These are phyloP conservation scores for Tautogolabrus adspersus DNA, from an alignment of 2,113 vertebrate genomes.

Conservation along the genomic window DNA sequence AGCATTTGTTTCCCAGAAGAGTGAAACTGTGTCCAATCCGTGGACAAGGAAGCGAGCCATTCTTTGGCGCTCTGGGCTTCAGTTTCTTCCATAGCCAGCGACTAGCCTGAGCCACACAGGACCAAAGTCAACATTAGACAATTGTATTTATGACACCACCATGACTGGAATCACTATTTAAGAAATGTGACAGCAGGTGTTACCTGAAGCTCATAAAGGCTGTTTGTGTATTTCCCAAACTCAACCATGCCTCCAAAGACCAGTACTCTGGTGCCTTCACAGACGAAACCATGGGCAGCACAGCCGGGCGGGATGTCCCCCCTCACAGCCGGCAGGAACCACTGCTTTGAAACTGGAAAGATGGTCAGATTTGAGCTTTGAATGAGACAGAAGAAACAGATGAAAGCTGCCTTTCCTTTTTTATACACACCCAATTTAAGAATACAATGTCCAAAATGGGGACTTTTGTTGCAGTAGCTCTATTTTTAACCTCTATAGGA, in stretches of 20 bases:
- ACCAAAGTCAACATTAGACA: not conserved
- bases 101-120: conserved; percentile 85
- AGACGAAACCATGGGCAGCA: conserved; percentile 96
- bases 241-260: conserved; percentile 99
- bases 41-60: conserved; percentile 86
- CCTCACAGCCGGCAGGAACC: conserved; percentile 97
- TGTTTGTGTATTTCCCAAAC: conserved; percentile 96
- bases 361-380: not conserved
- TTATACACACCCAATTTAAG: no score
- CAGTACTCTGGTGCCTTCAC: conserved; percentile 93
- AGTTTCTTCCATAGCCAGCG: conserved; percentile 99
- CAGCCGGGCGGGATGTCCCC: conserved; percentile 98
- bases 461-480: no score
- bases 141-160: not conserved
- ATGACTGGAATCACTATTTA: not conserved
- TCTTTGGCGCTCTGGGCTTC: conserved; percentile 91
- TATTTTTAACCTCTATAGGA: no score
- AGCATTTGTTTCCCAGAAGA: conserved; percentile 91
- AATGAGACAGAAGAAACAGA: not conserved
- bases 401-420: not conserved
- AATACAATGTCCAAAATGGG: no score
- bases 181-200: conserved; percentile 13
- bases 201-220: conserved; percentile 97
- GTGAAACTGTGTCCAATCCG: conserved; percentile 94
- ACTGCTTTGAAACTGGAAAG: conserved; percentile 91